phyloP scores from a whole-genome alignment of 2,113 vertebrate species.

The Anhinga anhinga region DNA sequence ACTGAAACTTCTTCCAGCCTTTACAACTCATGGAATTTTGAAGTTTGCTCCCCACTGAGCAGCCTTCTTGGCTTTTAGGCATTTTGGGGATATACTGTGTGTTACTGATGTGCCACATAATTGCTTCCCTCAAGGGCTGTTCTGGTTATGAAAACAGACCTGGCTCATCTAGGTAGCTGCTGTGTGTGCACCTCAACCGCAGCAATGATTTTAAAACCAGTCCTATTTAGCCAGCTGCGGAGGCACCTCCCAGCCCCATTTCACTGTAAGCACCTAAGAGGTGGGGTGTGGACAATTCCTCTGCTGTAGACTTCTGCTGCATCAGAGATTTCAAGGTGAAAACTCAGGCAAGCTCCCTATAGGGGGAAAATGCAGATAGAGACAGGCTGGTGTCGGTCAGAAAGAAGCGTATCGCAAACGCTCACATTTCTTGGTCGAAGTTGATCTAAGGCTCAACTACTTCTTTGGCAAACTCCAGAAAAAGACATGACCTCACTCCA shows the following conservation, averaged over 20 bases:
- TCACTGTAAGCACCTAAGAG: background rate
- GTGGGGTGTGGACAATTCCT: background rate
- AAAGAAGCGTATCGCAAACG: background rate
- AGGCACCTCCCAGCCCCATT: background rate
- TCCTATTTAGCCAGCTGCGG: background rate
- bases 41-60: background rate
- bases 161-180: background rate
- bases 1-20: background rate
- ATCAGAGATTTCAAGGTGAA: background rate
- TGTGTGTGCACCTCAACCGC: background rate
- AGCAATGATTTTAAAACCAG: background rate
- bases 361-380: background rate
- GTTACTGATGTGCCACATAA: background rate
- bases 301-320: background rate
- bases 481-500: background rate
- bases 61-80: background rate
- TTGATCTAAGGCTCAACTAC: background rate
- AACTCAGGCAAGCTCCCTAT: accelerated
- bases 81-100: background rate
- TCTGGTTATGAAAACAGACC: background rate
- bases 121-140: background rate
- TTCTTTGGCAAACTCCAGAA: background rate
- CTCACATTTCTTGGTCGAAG: background rate
- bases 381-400: background rate
- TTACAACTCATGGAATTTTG: background rate